phyloP scores from a whole-genome alignment of 2,113 vertebrate genomes.

The Otocyon megalotis region DNA sequence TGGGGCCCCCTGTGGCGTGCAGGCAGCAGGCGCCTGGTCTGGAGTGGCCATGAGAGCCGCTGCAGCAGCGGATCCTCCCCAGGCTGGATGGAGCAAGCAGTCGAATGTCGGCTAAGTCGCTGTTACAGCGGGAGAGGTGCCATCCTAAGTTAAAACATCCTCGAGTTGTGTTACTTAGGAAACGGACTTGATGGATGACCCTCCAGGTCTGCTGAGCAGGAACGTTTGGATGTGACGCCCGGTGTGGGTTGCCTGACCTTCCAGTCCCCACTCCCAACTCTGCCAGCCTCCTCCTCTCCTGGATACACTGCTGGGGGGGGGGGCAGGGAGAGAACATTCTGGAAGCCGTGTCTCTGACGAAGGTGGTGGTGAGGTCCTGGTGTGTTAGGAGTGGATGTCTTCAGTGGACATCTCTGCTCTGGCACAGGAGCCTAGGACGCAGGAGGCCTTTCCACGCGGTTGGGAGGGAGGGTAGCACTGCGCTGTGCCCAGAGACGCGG shows the following conservation, averaged over 20 bases:
- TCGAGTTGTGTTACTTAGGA: neutral
- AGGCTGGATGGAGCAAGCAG: neutral
- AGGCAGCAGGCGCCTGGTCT: no score
- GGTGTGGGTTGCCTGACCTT: neutral
- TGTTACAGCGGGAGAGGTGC: neutral
- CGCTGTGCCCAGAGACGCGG: accelerated
- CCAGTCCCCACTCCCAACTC: neutral
- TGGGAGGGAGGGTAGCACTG: accelerated
- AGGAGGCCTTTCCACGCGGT: neutral
- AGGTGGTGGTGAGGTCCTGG: no score
- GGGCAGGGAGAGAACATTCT: neutral
- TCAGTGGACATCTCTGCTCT: neutral
- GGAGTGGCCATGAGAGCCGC: neutral
- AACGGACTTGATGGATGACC: neutral
- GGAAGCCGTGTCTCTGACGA: neutral
- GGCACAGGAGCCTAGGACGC: neutral
- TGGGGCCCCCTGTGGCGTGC: no score
- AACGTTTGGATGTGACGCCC: neutral
- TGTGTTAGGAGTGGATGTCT: neutral
- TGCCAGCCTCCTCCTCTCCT: neutral
- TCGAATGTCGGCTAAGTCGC: neutral
- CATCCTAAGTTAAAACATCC: neutral
- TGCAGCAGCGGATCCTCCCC: neutral
- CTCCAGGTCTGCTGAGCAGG: neutral
- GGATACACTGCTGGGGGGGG: accelerated